phyloP scores from a whole-genome alignment of 1,140 invertebrate species.

The Pseudobourletiella spinata region DNA sequence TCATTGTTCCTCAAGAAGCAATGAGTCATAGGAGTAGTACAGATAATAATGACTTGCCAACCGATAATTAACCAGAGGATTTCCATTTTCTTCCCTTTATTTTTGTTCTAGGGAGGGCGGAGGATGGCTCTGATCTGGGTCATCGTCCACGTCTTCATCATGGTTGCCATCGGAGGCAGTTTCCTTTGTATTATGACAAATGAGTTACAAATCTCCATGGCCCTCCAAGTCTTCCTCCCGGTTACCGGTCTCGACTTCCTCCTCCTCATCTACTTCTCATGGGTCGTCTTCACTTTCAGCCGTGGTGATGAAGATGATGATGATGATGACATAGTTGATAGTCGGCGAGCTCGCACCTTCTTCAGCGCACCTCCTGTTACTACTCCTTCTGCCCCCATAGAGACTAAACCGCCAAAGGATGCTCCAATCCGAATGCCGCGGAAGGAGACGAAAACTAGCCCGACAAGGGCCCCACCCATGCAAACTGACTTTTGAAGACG shows the following conservation, averaged over 20 bases:
- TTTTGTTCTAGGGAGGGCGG: conserved; percentile 27
- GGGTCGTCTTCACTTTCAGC: conserved; percentile 24
- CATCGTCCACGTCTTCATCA: conserved; percentile 28
- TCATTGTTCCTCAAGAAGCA: no score
- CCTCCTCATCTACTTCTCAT: conserved; percentile 28
- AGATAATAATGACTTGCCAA: no score
- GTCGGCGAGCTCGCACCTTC: neutral
- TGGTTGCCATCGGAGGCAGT: conserved; percentile 26
- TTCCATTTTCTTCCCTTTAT: no score
- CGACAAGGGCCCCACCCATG: neutral
- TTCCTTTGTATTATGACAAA: conserved; percentile 35
- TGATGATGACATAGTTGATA: neutral
- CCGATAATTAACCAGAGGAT: no score
- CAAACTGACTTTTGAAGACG: conserved; percentile 14
- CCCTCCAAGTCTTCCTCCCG: conserved; percentile 27
- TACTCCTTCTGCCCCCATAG: neutral
- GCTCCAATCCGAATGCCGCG: neutral
- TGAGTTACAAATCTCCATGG: conserved; percentile 26
- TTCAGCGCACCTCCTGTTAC: neutral
- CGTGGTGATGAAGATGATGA: conserved; percentile 9
- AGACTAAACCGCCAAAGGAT: neutral
- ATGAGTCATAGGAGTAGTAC: no score
- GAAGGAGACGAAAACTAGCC: neutral
- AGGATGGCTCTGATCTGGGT: conserved; percentile 28
- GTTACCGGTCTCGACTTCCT: conserved; percentile 28